Evolutionary conservation across 92 coral and sea anemone species (phyloP), one percentile per base, ranked within the genome.

Genomic region (Parazoanthus darwini): DNA sequence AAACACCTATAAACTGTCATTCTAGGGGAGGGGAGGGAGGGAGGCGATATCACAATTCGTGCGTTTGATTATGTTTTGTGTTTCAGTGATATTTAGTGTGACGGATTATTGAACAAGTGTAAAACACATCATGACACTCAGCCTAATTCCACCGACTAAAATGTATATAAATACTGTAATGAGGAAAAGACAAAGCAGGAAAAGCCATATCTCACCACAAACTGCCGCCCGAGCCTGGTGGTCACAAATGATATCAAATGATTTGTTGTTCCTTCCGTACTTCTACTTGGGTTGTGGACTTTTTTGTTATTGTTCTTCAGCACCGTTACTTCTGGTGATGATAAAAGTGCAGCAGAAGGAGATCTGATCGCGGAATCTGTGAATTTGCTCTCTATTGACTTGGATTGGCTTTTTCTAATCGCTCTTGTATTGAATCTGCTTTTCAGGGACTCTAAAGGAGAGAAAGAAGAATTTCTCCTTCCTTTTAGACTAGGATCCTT

Each of bases 171-270:
- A 54, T 63, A 63, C 26, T 18, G 70, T 63, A 22, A 38, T 65
- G 16, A 50, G n/a, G 10, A 25, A 18, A 35, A 35, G 2, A 5
- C 39, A 67, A 26, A n/a, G 42, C 16, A 88, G 51, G 26, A 54
- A 79, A 26, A 56, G 13, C n/a, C 36, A 22, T 35, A 37, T 10
- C 56, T 46, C 87, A 95, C 98, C 91, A 93, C 81, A 23, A 88
- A 89, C 72, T 92, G 90, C 79, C 90, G 88, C 59, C 88, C 93
- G 8, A 95, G 92, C 74, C 98, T 92, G 22, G 98, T 95, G 1
- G 94, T 88, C 50, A 94, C 98, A 92, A 95, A 95, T 29, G 95
- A 92, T 39, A 91, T 51, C 13, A 88, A 78, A 11, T 48, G 81
- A 16, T 82, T 74, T 73, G 44, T 72, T 29, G 26, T 78, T 44